A percentile compares a stretch with the other conserved stretches of the same genome.
phyloP scores from a whole-genome alignment of 2,797 vertebrate genomes.

The Schizopygopsis pylzovi region DNA sequence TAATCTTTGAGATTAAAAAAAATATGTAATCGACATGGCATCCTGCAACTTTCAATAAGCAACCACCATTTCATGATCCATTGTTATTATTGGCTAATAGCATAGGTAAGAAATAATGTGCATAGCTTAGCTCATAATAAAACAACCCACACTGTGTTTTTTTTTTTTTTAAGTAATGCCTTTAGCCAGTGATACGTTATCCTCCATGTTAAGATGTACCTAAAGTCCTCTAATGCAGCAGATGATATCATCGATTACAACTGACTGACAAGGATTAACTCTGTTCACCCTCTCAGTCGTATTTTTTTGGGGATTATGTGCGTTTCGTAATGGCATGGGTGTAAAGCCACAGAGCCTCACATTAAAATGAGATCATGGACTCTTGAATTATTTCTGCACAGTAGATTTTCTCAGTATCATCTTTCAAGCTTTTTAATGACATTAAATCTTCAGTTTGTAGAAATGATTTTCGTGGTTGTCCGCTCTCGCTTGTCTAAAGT shows the following conservation, averaged over 20 bases:
- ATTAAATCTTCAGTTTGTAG: slow-evolving; percentile 15
- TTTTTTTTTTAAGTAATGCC: not conserved
- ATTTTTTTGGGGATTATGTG: slow-evolving; percentile 18
- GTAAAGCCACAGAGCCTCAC: slow-evolving; percentile 17
- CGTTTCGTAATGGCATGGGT: slow-evolving; percentile 37
- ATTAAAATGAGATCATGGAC: slow-evolving; percentile 22
- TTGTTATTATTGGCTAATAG: not conserved
- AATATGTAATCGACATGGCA: not conserved
- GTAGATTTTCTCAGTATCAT: slow-evolving; percentile 21
- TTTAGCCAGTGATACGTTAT: slow-evolving; percentile 15
- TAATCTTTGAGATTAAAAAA: not conserved
- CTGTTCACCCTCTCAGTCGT: not conserved
- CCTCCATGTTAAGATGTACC: not conserved
- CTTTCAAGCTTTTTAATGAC: slow-evolving; percentile 10
- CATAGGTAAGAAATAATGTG: not conserved
- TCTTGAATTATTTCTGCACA: slow-evolving; percentile 41
- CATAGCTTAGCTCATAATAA: not conserved
- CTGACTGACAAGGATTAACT: slow-evolving; percentile 42
- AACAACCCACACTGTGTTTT: not conserved
- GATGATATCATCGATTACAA: slow-evolving; percentile 29
- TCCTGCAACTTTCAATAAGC: not conserved
- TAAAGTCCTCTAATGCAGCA: slow-evolving; percentile 28
- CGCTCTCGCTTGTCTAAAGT: not conserved
- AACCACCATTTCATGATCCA: not conserved
- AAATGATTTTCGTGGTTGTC: slow-evolving; percentile 1